Percentiles rank a stretch among this genome's conserved stretches.
Evolutionary conservation across 2,888 invertebrate species (phyloP).

Genomic region (Aromia moschata): DNA sequence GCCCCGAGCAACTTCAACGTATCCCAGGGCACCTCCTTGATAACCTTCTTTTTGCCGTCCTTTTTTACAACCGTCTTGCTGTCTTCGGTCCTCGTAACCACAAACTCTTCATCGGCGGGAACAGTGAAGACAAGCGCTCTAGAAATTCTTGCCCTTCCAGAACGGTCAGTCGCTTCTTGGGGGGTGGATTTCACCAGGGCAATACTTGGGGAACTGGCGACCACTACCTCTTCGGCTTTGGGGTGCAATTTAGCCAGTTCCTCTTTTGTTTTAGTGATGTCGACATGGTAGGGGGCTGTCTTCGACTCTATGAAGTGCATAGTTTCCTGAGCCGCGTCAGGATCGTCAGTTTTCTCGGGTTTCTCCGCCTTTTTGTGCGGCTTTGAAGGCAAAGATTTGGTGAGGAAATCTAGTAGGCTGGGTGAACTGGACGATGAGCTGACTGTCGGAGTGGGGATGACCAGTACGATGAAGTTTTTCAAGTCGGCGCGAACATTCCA

Average conservation of each 20-base stretch:
- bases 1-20: slow-evolving; percentile 72
- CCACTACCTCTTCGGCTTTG: slow-evolving; percentile 48
- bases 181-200: slow-evolving; percentile 43
- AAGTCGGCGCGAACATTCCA: slow-evolving; percentile 75
- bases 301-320: slow-evolving; percentile 74
- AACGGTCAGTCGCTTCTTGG: not conserved
- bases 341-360: slow-evolving; percentile 36
- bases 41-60: slow-evolving; percentile 41
- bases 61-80: slow-evolving; percentile 47
- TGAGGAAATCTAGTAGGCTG: slow-evolving; percentile 54
- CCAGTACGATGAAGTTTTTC: slow-evolving; percentile 76
- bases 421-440: slow-evolving; percentile 29
- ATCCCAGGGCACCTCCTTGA: slow-evolving; percentile 45
- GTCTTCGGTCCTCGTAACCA: slow-evolving; percentile 40
- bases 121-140: slow-evolving; percentile 53
- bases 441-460: slow-evolving; percentile 56
- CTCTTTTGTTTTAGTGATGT: slow-evolving; percentile 63
- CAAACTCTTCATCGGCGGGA: slow-evolving; percentile 49
- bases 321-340: slow-evolving; percentile 49
- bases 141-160: slow-evolving; percentile 36
- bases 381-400: slow-evolving; percentile 50
- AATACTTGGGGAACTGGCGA: slow-evolving; percentile 51
- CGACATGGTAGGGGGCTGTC: slow-evolving; percentile 73
- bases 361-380: slow-evolving; percentile 34
- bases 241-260: slow-evolving; percentile 53